phyloP scores from a whole-genome alignment of 2,113 vertebrate species.

The Kobus ellipsiprymnus region DNA sequence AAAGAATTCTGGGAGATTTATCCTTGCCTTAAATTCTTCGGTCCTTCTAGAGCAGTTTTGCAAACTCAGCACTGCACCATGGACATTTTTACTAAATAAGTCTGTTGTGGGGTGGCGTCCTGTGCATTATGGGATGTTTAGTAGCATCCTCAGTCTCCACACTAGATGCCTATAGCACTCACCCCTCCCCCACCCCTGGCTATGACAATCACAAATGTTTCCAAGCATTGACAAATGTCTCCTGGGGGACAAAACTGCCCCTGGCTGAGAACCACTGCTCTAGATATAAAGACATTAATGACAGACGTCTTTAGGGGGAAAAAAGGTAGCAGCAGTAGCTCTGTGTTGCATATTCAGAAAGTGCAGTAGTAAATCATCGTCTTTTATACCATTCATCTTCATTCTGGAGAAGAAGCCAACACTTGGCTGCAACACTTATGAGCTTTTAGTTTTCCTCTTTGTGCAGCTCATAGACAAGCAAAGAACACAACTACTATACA shows the following conservation, averaged over 20 bases:
- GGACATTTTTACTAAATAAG: not conserved
- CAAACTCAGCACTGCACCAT: not conserved
- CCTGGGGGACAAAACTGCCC: not conserved
- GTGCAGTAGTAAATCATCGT: not conserved
- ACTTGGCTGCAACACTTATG: not conserved
- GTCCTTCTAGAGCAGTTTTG: not conserved
- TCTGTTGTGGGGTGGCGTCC: too few species aligned
- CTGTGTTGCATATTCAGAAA: not conserved
- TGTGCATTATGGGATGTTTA: fast-evolving
- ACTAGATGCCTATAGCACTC: not conserved
- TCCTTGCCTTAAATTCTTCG: not conserved
- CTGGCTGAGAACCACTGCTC: not conserved
- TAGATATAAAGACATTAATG: not conserved
- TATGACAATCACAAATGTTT: not conserved
- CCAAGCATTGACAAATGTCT: not conserved
- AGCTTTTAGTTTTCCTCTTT: not conserved
- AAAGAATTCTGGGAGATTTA: not conserved
- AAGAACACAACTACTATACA: not conserved
- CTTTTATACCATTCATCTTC: not conserved
- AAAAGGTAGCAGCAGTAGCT: not conserved
- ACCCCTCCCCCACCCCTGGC: fast-evolving
- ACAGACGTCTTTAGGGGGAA: not conserved
- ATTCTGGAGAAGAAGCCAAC: not conserved
- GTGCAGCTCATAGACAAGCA: not conserved
- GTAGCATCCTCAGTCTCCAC: too few species aligned